Evolutionary conservation across 2,888 invertebrate genomes (phyloP).

Genomic region (Lasioglossum morio): DNA sequence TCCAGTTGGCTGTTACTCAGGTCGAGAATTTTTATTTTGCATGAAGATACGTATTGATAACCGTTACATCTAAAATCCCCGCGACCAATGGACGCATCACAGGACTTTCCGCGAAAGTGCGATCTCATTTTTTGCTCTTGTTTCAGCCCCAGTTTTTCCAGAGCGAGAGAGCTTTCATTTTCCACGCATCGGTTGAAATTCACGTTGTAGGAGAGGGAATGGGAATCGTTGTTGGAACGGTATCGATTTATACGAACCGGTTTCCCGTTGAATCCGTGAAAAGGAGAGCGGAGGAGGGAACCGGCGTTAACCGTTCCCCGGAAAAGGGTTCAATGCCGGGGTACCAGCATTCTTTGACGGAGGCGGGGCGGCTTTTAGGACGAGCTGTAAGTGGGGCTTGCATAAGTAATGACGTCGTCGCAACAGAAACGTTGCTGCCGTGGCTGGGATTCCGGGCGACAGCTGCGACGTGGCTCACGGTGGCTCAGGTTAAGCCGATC

Average conservation of each 20-base stretch:
- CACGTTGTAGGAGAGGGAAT: neutral
- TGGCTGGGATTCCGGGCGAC: conserved; percentile 74
- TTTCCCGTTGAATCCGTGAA: conserved; percentile 35
- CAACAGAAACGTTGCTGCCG: conserved; percentile 64
- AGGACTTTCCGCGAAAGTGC: too few species aligned
- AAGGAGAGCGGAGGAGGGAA: conserved; percentile 13
- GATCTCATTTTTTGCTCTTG: neutral
- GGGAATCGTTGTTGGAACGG: neutral
- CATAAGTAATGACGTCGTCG: conserved; percentile 80
- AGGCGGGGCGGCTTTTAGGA: conserved; percentile 76
- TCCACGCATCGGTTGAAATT: neutral
- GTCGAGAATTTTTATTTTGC: neutral
- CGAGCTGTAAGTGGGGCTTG: conserved; percentile 80
- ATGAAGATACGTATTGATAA: neutral
- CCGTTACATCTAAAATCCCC: neutral
- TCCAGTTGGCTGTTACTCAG: too few species aligned
- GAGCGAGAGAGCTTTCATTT: neutral
- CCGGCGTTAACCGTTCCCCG: conserved; percentile 26
- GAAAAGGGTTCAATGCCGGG: conserved; percentile 43
- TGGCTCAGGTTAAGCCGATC: conserved; percentile 83
- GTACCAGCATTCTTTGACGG: conserved; percentile 65
- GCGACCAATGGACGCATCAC: too few species aligned
- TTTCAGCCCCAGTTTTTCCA: neutral
- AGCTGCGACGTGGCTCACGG: conserved; percentile 81
- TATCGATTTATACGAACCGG: conserved; percentile 10